Evolutionary conservation across 2,113 vertebrate species (phyloP), one percentile per base, ranked within the genome.

Genomic region (Hypanus sabinus): DNA sequence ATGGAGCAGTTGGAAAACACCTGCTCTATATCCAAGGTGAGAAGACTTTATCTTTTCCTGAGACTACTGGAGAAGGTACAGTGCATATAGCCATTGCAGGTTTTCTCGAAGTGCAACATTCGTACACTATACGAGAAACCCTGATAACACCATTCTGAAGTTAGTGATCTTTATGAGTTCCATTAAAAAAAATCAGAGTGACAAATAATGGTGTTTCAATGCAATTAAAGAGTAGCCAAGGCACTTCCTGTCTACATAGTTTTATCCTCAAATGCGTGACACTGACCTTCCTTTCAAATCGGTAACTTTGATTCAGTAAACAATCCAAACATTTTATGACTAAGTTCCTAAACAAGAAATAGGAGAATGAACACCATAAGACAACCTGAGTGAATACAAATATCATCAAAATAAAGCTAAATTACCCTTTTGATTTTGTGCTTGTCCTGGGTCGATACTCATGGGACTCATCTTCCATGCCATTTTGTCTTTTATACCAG

Each of bases 401-500:
- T 65, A 68, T 90, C 30, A 90, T 1, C 60, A 90, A 90, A 65
- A 33, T 65, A 33, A 90, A 90, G 30, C 33, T 14, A 65, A 90
- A 83, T 94, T 96, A 99, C 99, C 98, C 98, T 97, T 99, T 99
- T 9, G 98, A 98, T 96, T 99, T 99, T 95, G 98, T 98, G 97
- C 98, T 99, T 95, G 98, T 98, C 94, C 99, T 97, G 94, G 99
- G 99, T 77, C 98, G 97, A 95, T 99, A 99, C 94, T 99, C 99
- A 36, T 99, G 99, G 20, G 99, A 99, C 95, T 99, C 99, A 87
- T 99, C 99, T 95, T 99, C 99, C 94, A 99, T 98, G 94, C 99
- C 99, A 16, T 99, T 99, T 95, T 99, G 99, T 91, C 99, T 97
- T 96, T 99, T 99, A 96, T 99, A 99, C 99, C 99, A 99, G 95